Percentiles rank a stretch among this genome's conserved stretches.
Conservation (phyloP, 2,797 vertebrate species). For the Melanogrammus aeglefinus region DNA sequence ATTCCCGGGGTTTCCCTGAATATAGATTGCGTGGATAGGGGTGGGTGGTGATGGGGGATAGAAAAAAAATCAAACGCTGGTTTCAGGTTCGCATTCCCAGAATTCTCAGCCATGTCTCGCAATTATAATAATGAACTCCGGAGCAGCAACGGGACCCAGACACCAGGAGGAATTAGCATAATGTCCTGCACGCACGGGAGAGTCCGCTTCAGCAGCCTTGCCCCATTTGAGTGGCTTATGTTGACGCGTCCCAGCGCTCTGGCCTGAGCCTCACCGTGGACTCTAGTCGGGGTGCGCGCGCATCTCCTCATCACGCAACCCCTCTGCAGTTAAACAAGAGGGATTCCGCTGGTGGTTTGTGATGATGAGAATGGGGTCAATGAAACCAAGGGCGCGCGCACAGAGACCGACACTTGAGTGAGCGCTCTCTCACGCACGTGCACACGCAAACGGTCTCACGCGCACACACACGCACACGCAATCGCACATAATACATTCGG, state of each 20-base stretch:
- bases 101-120: conserved; percentile 70
- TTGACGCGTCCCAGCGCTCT: conserved; percentile 37
- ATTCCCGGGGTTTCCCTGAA: conserved; percentile 76
- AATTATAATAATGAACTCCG: conserved; percentile 73
- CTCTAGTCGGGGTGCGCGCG: background rate
- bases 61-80: conserved; percentile 53
- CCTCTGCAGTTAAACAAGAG: conserved; percentile 31
- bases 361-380: conserved; percentile 19
- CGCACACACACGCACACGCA: conserved; percentile 37
- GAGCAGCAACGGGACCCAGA: conserved; percentile 62
- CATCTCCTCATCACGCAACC: conserved; percentile 23
- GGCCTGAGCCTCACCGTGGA: too few relatives aligned
- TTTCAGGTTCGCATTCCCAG: conserved; percentile 69
- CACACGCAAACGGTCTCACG: too few relatives aligned
- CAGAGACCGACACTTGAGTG: conserved; percentile 32
- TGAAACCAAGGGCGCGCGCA: conserved; percentile 37
- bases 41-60: conserved; percentile 16
- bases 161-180: conserved; percentile 69
- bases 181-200: conserved; percentile 58
- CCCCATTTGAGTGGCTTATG: conserved; percentile 31
- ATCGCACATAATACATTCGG: conserved; percentile 18
- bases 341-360: too few relatives aligned
- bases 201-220: conserved; percentile 37
- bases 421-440: background rate
- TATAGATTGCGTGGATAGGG: conserved; percentile 59